Conservation (phyloP, 2,113 vertebrate genomes). For the Passer montanus region DNA sequence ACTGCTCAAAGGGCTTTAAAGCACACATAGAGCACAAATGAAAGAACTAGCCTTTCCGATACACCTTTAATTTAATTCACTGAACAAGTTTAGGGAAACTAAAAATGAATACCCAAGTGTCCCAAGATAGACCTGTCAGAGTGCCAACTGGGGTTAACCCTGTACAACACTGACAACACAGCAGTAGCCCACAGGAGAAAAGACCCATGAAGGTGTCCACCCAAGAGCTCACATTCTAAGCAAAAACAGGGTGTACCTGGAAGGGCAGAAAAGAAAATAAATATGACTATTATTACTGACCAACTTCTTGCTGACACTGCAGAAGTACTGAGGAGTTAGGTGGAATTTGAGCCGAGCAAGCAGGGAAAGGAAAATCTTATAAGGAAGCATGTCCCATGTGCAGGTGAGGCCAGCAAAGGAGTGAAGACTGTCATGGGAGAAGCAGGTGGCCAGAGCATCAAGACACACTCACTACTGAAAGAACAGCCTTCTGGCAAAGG, state of each 20-base stretch:
- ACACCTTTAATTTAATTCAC: not conserved
- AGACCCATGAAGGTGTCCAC: not conserved
- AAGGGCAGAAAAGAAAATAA: not conserved
- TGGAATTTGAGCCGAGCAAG: not conserved
- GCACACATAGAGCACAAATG: not conserved
- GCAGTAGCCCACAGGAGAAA: not conserved
- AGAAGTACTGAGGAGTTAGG: not conserved
- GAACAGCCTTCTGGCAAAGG: not conserved
- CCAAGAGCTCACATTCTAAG: not conserved
- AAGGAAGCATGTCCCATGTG: not conserved
- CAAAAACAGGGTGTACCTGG: not conserved
- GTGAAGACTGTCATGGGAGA: not conserved
- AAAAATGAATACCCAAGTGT: not conserved
- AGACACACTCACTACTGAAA: not conserved
- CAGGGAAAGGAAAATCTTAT: not conserved
- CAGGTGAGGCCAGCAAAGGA: not conserved
- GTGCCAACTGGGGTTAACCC: not conserved
- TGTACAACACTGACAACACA: rapidly evolving
- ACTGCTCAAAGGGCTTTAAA: not conserved
- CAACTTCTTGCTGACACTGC: not conserved
- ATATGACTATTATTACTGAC: not conserved
- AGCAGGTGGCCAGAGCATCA: not conserved
- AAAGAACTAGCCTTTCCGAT: not conserved
- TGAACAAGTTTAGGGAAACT: not conserved
- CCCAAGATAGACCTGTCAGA: not conserved